Base-by-base conservation (phyloP, 2,888 invertebrate genomes). In the Tyria jacobaeae region DNA sequence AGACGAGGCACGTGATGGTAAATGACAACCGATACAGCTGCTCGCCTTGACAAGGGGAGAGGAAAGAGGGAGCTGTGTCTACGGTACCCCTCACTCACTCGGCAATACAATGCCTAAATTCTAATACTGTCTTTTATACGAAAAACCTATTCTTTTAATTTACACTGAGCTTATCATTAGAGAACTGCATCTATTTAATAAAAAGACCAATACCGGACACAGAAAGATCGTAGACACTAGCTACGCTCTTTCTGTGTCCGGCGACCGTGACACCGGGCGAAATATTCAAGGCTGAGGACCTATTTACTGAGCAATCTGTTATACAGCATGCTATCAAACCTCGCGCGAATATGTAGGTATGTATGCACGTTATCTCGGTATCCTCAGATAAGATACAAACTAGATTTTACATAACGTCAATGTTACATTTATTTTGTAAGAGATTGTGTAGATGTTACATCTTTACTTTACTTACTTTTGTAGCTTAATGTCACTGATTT, bases 341-440 rank as follows among this genome's bases (percentile, higher is more conserved):
- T 21, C 21, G 7, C 39, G 1, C 10, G 17, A 10, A 41, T 41
- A 44, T 44, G 10, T 44, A 17, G 21, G 44, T 21, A 44, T 44
- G 15, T 41, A 41, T 9, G 17, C 39, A 41, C 25, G 53, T 53
- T 25, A 53, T 53, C 53, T 53, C 25, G 24, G 17, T 9, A 44
- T 21, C 12, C 12, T 21, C n/a, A 15, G 57, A 57, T 57, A 57
- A 57, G 50, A 57, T 50, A 57, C 34, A 50, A 7, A 7, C 48
- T 10, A 34, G 34, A 21, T 35, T 54, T 25, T 41, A 15, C 12
- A 44, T 17, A 44, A 17, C 31, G 17, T 55, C 55, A 55, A 55
- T 44, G 44, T 49, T 49, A 17, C 27, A 0, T 3, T n/a, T n/a
- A 52, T 51, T 4, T 21, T 21, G 0, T 12, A 17, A 21, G 3